phyloP scores from a whole-genome alignment of 1,140 invertebrate species.

The Hylyphantes graminicola region DNA sequence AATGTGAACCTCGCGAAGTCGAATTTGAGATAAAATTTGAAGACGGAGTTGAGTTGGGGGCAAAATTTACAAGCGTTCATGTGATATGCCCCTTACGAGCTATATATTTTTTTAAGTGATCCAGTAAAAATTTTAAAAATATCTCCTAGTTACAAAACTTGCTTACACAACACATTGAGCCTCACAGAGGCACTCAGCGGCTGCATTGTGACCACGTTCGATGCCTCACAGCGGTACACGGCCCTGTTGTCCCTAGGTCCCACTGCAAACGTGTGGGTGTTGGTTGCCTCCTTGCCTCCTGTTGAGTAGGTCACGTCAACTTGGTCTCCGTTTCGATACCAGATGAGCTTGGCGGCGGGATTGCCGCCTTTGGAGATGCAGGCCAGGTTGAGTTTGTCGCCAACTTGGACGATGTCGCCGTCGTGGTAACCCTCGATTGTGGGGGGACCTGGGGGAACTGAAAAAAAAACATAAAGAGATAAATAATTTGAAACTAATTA shows the following conservation, averaged over 20 bases:
- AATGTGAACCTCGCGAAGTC: too few species aligned
- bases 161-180: slow-evolving; percentile 91
- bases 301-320: slow-evolving; percentile 75
- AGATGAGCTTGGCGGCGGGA: slow-evolving; percentile 91
- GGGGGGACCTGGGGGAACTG: slow-evolving; percentile 91
- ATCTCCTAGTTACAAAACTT: not conserved
- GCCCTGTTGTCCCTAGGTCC: slow-evolving; percentile 91
- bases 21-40: too few species aligned
- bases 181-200: slow-evolving; percentile 82
- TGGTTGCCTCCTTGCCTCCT: slow-evolving; percentile 82
- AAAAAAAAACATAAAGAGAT: slow-evolving; percentile 31
- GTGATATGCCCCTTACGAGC: too few species aligned
- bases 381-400: slow-evolving; percentile 86
- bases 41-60: too few species aligned
- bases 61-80: too few species aligned
- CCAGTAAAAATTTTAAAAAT: too few species aligned
- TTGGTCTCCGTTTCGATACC: slow-evolving; percentile 85
- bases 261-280: slow-evolving; percentile 85
- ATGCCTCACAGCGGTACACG: slow-evolving; percentile 90
- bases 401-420: slow-evolving; percentile 82
- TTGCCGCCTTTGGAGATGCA: slow-evolving; percentile 94
- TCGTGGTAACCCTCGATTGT: slow-evolving; percentile 92
- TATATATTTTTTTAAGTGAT: too few species aligned
- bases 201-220: slow-evolving; percentile 86
- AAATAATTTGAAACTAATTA: not conserved